phyloP scores from a whole-genome alignment of 2,113 vertebrate species.

The Tapirus terrestris region DNA sequence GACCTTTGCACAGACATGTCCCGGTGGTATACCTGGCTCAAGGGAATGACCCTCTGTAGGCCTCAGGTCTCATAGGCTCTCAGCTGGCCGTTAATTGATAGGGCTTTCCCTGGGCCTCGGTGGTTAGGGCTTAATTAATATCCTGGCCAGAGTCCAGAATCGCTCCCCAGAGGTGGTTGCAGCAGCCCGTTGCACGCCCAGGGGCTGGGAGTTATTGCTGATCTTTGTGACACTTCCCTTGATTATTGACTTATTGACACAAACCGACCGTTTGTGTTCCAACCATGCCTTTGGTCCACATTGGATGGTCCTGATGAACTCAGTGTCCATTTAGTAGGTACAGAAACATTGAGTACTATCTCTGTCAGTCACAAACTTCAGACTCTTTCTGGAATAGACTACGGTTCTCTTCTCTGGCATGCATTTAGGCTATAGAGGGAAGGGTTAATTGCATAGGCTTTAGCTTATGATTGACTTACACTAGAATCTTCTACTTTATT shows the following conservation, averaged over 20 bases:
- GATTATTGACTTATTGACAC: not conserved
- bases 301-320: not conserved
- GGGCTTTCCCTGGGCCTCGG: not conserved
- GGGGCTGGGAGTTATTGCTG: not conserved
- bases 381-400: not conserved
- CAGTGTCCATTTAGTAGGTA: not conserved
- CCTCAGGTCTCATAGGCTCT: not conserved
- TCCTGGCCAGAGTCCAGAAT: slow-evolving; percentile 7
- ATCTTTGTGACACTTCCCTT: not conserved
- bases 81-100: not conserved
- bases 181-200: accelerated
- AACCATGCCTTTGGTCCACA: not conserved
- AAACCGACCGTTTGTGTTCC: not conserved
- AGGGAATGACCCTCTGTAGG: not conserved
- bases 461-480: not conserved
- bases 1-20: not conserved
- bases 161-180: not conserved
- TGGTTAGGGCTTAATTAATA: slow-evolving; percentile 40
- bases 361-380: not conserved
- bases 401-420: not conserved
- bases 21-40: not conserved
- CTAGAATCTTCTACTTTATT: not conserved
- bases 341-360: not conserved
- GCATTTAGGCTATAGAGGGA: too few relatives aligned
- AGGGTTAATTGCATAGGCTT: not conserved